Evolutionary conservation across 2,888 invertebrate genomes (phyloP), one percentile per base, ranked within the genome.

Genomic region (Eupithecia centaureata): DNA sequence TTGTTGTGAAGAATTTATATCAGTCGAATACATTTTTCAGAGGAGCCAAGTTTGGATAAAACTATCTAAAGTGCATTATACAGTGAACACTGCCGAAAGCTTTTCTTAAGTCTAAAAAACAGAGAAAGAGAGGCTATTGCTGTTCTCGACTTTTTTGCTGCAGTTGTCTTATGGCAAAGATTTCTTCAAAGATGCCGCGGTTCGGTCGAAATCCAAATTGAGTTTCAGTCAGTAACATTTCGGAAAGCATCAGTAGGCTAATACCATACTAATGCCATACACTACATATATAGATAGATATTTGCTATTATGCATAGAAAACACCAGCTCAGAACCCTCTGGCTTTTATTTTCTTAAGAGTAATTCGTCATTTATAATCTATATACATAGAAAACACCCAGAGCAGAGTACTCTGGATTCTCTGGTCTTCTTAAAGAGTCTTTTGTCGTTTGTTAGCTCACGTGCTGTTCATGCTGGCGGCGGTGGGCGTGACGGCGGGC

Each of bases 401-500:
- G n/a, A n/a, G n/a, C n/a, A n/a, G n/a, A n/a, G n/a, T n/a, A n/a
- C n/a, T n/a, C n/a, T n/a, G n/a, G n/a, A n/a, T n/a, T n/a, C n/a
- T n/a, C n/a, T n/a, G n/a, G n/a, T n/a, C n/a, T n/a, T n/a, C n/a
- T n/a, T n/a, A n/a, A n/a, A n/a, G n/a, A n/a, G n/a, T n/a, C n/a
- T n/a, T n/a, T n/a, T n/a, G n/a, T n/a, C n/a, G n/a, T n/a, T n/a
- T n/a, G n/a, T n/a, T 71, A 77, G 77, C 71, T 0, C 70, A 70
- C 63, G 22, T 69, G 33, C 27, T 72, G 33, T 77, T 75, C 71
- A 65, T 65, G 15, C 12, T 65, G 0, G 75, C 79, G 0, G 66
- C 68, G 0, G 58, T 80, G 1, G 82, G 82, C 0, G 72, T 82
- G 8, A 81, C 79, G 4, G 82, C 81, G 1, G 82, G 82, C 15